These are phyloP conservation scores for Diprion similis DNA, from an alignment of 1,140 invertebrate species.

Conservation along the genomic window DNA sequence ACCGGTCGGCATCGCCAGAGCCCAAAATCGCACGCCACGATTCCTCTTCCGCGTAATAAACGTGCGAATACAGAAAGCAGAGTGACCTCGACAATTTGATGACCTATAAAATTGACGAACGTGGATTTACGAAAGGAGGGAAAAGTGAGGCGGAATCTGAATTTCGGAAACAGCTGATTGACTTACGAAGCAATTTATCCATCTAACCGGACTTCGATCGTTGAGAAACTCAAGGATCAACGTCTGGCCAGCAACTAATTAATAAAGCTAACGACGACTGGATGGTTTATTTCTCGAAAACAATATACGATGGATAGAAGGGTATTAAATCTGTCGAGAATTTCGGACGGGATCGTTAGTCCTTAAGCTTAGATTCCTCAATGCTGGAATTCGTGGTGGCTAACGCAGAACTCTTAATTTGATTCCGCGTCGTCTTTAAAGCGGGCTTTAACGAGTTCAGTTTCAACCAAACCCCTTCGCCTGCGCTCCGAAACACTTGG, in stretches of 20 bases:
- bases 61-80: too few species aligned
- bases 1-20: background rate
- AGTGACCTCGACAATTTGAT: too few species aligned
- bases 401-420: background rate
- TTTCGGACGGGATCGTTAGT: background rate
- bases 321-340: background rate
- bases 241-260: background rate
- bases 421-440: constrained; percentile 1
- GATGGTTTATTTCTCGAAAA: background rate
- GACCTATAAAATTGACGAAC: too few species aligned
- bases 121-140: too few species aligned
- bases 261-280: background rate
- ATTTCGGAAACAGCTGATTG: background rate
- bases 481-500: background rate
- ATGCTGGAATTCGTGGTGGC: constrained; percentile 3
- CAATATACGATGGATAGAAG: background rate
- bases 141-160: too few species aligned
- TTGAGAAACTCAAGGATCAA: background rate
- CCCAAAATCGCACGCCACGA: background rate
- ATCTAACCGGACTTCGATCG: background rate
- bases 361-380: background rate
- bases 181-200: background rate
- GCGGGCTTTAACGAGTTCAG: constrained; percentile 6
- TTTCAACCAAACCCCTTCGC: background rate
- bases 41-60: too few species aligned